Evolutionary conservation across 2,797 vertebrate genomes (phyloP).

Genomic region (Propithecus perrieri): DNA sequence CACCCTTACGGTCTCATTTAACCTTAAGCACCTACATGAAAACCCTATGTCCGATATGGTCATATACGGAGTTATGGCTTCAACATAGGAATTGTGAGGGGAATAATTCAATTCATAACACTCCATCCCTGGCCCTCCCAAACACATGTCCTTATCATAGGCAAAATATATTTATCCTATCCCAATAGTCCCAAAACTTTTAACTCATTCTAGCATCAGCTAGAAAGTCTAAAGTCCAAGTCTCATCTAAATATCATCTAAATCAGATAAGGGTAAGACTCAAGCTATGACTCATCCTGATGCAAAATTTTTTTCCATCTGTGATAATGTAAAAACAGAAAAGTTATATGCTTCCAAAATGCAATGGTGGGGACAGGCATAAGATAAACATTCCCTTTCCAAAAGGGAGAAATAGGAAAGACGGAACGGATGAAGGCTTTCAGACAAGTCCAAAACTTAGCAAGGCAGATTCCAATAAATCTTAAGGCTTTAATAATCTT

Average conservation of each 20-base stretch:
- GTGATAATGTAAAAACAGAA: neutral
- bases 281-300: neutral
- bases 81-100: neutral
- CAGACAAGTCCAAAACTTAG: neutral
- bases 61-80: neutral
- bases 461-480: neutral
- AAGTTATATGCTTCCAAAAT: neutral
- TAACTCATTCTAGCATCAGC: neutral
- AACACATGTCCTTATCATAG: neutral
- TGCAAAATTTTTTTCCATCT: neutral
- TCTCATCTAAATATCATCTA: neutral
- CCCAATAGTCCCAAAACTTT: neutral
- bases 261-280: neutral
- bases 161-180: neutral
- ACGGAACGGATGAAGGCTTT: neutral
- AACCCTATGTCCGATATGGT: neutral
- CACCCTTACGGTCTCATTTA: neutral
- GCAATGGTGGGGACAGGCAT: neutral
- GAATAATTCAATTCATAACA: neutral
- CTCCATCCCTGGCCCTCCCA: too few relatives aligned
- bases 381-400: neutral
- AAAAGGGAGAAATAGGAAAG: neutral
- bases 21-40: neutral
- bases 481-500: neutral
- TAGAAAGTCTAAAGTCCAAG: neutral